These are phyloP conservation scores for Yponomeuta plumbellus DNA, from an alignment of 2,888 invertebrate genomes.

Conservation along the genomic window DNA sequence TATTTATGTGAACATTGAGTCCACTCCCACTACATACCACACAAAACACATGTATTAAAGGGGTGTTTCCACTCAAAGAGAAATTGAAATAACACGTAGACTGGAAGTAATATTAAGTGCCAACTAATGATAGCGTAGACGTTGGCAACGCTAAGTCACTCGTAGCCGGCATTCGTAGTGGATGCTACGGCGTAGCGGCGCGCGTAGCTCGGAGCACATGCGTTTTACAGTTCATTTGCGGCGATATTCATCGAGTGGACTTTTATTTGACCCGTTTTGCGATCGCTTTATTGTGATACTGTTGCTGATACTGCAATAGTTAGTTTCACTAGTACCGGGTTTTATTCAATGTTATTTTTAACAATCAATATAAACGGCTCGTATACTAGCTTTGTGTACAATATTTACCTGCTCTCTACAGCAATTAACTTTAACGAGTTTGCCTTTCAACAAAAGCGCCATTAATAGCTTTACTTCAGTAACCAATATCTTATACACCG, in stretches of 20 bases:
- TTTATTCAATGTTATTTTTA: background rate
- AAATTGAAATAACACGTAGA: no score
- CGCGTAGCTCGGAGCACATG: background rate
- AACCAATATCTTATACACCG: background rate
- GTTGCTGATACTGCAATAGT: background rate
- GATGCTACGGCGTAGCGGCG: conserved; percentile 11
- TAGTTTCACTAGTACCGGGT: background rate
- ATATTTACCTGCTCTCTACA: background rate
- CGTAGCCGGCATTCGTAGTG: conserved; percentile 9
- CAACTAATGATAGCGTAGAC: background rate
- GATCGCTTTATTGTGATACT: background rate
- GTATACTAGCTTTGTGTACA: background rate
- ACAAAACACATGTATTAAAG: no score
- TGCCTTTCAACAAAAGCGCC: background rate
- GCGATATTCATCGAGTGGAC: background rate
- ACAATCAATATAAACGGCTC: background rate
- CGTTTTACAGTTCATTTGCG: conserved; percentile 2
- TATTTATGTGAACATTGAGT: no score
- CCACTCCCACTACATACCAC: no score
- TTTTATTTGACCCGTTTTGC: conserved; percentile 1
- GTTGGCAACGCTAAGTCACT: background rate
- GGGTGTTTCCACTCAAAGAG: no score
- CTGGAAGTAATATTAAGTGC: no score
- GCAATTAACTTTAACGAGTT: background rate
- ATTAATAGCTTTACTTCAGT: background rate